Conservation (phyloP, 2,888 invertebrate species). For the Lasioglossum calceatum region DNA sequence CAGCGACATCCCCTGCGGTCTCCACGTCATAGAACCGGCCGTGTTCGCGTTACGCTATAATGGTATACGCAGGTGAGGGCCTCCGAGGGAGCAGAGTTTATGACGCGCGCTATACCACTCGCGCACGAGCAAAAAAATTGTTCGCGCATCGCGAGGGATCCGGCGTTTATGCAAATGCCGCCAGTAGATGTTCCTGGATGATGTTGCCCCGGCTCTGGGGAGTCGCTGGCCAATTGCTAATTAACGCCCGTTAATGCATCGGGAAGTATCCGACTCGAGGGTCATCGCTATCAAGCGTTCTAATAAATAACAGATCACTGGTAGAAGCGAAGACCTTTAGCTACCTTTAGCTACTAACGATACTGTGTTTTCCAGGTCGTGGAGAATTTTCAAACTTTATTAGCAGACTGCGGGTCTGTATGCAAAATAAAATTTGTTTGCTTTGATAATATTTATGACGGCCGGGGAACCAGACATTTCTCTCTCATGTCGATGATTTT, state of each 20-base stretch:
- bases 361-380: not conserved
- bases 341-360: not conserved
- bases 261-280: not conserved
- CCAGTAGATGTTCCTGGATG: not conserved
- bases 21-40: conserved; percentile 42
- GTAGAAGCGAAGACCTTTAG: not conserved
- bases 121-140: conserved; percentile 10
- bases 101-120: conserved; percentile 9
- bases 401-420: not conserved
- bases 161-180: not conserved
- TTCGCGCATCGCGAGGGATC: too few relatives aligned
- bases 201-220: not conserved
- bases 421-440: not conserved
- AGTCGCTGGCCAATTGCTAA: not conserved
- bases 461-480: not conserved
- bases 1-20: conserved; percentile 64
- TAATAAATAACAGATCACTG: not conserved
- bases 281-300: not conserved
- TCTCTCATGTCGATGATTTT: not conserved
- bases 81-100: conserved; percentile 32
- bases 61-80: conserved; percentile 30
- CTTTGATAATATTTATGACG: not conserved
- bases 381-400: not conserved
- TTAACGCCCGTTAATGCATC: not conserved
- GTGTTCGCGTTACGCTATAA: conserved; percentile 53